Conservation (phyloP, 1,140 invertebrate genomes). For the Trichonephila clavipes region DNA sequence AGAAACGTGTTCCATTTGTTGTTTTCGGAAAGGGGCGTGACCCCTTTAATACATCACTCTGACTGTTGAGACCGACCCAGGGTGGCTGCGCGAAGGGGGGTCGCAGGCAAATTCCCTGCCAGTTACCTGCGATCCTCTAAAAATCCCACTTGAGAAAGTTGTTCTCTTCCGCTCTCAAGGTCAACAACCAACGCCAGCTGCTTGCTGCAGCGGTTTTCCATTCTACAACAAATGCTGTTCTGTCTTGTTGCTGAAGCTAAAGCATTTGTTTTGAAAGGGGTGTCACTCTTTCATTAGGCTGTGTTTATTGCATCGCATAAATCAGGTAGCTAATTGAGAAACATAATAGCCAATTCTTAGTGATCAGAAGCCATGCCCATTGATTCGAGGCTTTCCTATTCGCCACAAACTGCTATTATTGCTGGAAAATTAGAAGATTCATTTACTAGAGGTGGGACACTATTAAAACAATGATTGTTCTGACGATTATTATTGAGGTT, state of each 20-base stretch:
- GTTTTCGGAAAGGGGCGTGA: neutral
- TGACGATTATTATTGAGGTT: too few relatives aligned
- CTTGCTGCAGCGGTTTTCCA: neutral
- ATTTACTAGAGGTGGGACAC: neutral
- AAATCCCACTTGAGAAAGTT: slow-evolving; percentile 13
- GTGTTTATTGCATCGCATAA: slow-evolving; percentile 37
- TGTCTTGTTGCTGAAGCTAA: neutral
- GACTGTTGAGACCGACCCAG: slow-evolving; percentile 16
- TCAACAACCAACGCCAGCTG: slow-evolving; percentile 52
- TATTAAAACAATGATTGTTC: neutral
- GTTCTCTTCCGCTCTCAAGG: slow-evolving; percentile 29
- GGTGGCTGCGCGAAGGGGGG: neutral
- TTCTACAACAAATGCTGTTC: slow-evolving; percentile 15
- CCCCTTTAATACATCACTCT: slow-evolving; percentile 52
- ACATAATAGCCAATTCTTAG: slow-evolving; percentile 26
- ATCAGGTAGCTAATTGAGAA: slow-evolving; percentile 29
- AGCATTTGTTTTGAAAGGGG: slow-evolving; percentile 30
- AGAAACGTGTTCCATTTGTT: slow-evolving; percentile 41
- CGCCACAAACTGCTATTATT: neutral
- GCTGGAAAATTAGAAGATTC: neutral
- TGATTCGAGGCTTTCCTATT: neutral
- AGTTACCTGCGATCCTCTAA: slow-evolving; percentile 13
- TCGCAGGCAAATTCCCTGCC: slow-evolving; percentile 14
- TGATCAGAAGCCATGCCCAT: neutral
- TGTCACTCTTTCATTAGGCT: slow-evolving; percentile 24